A percentile compares a stretch with the other conserved stretches of the same genome.
phyloP scores from a whole-genome alignment of 2,888 invertebrate species.

The Neoascia interrupta region DNA sequence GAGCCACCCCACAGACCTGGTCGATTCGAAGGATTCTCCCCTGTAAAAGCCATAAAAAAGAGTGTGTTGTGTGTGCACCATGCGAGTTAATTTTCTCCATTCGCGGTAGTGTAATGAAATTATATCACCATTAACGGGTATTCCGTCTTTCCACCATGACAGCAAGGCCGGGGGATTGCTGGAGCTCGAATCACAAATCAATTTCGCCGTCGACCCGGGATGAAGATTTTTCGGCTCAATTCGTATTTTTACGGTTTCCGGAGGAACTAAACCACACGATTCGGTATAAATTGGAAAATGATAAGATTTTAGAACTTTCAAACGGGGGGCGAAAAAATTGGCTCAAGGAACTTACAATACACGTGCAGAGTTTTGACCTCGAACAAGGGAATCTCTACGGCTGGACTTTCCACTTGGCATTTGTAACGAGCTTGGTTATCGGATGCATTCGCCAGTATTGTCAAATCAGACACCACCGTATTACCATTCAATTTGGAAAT shows the following conservation, averaged over 20 bases:
- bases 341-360: conserved; percentile 74
- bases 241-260: conserved; percentile 77
- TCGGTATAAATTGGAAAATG: no score
- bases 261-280: no score
- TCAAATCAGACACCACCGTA: conserved; percentile 75
- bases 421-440: conserved; percentile 78
- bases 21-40: conserved; percentile 75
- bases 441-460: conserved; percentile 76
- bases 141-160: conserved; percentile 78
- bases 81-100: conserved; percentile 1
- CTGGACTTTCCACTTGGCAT: conserved; percentile 76
- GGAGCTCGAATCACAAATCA: conserved; percentile 77
- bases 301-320: no score
- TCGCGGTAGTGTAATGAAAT: conserved; percentile 12
- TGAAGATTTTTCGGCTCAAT: conserved; percentile 76
- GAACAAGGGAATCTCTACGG: conserved; percentile 77
- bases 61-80: no score
- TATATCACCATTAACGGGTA: conserved; percentile 75
- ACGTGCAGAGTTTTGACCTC: conserved; percentile 76
- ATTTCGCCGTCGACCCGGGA: conserved; percentile 76
- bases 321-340: no score
- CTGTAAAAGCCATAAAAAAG: no score
- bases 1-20: conserved; percentile 77
- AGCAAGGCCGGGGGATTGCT: conserved; percentile 77
- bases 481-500: conserved; percentile 74